Evolutionary conservation across 2,797 vertebrate genomes (phyloP).

Genomic region (Acipenser oxyrinchus): DNA sequence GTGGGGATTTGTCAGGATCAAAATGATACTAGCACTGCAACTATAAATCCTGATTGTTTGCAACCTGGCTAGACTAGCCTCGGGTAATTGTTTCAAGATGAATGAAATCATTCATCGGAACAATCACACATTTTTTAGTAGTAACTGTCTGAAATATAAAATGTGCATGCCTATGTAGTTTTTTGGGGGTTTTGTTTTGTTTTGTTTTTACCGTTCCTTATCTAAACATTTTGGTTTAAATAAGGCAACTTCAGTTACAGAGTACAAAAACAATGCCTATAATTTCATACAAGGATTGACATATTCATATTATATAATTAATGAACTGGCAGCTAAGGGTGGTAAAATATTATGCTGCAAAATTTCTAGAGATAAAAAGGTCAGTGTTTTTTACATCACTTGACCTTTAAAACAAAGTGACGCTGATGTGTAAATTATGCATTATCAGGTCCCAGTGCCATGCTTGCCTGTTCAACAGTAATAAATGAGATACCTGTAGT

Average conservation of each 20-base stretch:
- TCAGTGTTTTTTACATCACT: conserved; percentile 1
- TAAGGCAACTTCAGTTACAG: too few relatives aligned
- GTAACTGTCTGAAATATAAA: too few relatives aligned
- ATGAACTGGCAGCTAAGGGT: neutral
- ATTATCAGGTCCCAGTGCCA: conserved; percentile 2
- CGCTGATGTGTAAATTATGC: neutral
- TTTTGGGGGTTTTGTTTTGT: too few relatives aligned
- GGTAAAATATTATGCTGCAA: neutral
- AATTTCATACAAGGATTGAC: too few relatives aligned
- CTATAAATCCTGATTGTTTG: conserved; percentile 34
- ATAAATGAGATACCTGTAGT: neutral
- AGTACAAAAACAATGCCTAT: too few relatives aligned
- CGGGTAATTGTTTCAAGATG: conserved; percentile 19
- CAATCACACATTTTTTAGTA: too few relatives aligned
- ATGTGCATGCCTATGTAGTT: too few relatives aligned
- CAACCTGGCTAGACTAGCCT: conserved; percentile 40
- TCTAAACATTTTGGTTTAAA: too few relatives aligned
- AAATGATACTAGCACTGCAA: conserved; percentile 49
- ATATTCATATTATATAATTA: neutral
- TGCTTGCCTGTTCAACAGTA: neutral
- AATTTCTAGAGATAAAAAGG: neutral
- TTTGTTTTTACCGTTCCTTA: too few relatives aligned
- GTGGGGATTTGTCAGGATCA: conserved; percentile 52
- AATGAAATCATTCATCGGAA: neutral
- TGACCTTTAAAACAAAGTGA: conserved; percentile 1